Evolutionary conservation across 2,113 vertebrate species (phyloP).

Genomic region (Clarias gariepinus): DNA sequence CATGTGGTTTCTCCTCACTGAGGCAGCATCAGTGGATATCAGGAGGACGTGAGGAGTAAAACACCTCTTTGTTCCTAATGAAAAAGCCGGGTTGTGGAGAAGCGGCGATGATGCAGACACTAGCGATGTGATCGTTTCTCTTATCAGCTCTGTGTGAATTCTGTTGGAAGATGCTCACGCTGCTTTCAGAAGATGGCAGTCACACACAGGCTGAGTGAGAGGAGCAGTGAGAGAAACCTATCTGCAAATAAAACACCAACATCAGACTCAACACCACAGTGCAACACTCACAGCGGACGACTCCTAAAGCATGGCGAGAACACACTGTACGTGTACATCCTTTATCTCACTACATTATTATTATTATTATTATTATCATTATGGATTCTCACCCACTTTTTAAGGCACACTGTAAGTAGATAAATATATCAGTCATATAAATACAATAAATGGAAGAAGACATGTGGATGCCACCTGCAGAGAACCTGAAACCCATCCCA

Average conservation of each 20-base stretch:
- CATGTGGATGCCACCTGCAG: background rate
- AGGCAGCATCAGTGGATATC: conserved; percentile 15
- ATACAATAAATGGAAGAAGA: background rate
- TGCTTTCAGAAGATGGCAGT: conserved; percentile 25
- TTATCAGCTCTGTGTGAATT: background rate
- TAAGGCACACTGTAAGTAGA: background rate
- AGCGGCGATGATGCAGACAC: conserved; percentile 25
- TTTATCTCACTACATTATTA: background rate
- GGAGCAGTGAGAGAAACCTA: background rate
- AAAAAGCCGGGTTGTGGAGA: conserved; percentile 19
- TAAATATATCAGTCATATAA: background rate
- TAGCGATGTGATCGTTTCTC: background rate
- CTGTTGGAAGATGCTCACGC: background rate
- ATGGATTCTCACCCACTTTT: background rate
- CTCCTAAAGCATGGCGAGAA: too few species aligned
- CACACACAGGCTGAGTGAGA: background rate
- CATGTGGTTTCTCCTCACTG: background rate
- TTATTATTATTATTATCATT: background rate
- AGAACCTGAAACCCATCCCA: background rate
- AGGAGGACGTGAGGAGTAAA: conserved; percentile 23
- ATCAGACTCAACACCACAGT: background rate
- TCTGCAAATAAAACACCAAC: background rate
- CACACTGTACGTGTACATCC: background rate
- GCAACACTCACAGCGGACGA: background rate
- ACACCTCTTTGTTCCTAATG: conserved; percentile 21